Base-by-base conservation (phyloP, 2,797 vertebrate species). In the Esox lucius region DNA sequence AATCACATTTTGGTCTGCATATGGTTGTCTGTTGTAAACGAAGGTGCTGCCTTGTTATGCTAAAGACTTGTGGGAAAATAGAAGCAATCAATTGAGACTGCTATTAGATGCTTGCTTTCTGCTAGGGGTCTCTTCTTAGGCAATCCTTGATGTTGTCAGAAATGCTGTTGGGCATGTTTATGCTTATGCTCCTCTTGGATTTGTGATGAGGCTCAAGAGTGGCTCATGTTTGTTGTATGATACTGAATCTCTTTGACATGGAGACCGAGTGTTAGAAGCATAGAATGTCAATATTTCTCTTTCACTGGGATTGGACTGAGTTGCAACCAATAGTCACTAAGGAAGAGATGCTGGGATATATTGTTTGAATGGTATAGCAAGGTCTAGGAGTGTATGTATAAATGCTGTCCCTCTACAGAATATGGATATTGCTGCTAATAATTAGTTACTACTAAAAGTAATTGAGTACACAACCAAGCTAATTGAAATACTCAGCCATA, bases 61-160 rank as follows among this genome's bases (percentile, higher is more conserved):
- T 15, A 28, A 73, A 19, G 67, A 71, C 59, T 61, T 22, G 69
- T 53, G 65, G 72, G 71, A 71, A 31, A n/a, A 19, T 59, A 64
- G 78, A 78, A 75, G 76, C 71, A 85, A 84, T 86, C 78, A 75
- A 71, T 77, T 12, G 15, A 73, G 64, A 78, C 74, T 72, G 75
- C 75, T 73, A 48, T 79, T 64, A 69, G 78, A 72, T 61, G 51
- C 71, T 78, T 68, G 78, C 77, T 78, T 68, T 79, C 77, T 78
- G 68, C 81, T 77, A 59, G 78, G 71, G 80, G 75, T 73, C 74
- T 79, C 69, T 74, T 79, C 69, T 74, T n/a, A 11, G 82, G 79
- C 70, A 31, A 11, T 80, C 74, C 70, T 72, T 59, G 65, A 22
- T 66, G 71, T 72, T 61, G 69, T 76, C 62, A 68, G 53, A 66